Evolutionary conservation across 2,113 vertebrate genomes (phyloP), one percentile per base, ranked within the genome.

Genomic region (Genyomyrus donnyi): DNA sequence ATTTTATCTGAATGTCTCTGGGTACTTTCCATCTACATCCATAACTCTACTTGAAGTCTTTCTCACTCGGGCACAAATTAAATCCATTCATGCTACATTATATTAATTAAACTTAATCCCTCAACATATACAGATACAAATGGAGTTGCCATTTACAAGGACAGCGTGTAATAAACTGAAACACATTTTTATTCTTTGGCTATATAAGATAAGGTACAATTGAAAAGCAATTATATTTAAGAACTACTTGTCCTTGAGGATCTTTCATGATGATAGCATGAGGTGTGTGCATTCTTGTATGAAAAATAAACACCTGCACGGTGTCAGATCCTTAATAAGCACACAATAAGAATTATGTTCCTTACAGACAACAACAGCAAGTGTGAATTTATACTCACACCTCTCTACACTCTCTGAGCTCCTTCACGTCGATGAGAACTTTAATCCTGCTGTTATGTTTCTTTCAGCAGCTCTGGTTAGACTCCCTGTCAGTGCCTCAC

Each of bases 41-140:
- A 13, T 46, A 46, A 85, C 39, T 85, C 42, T 48, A n/a, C 5
- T 85, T 39, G 83, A 85, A 48, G 45, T 48, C 17, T 46, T 85
- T 48, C 83, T 85, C 83, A 48, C 83, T 46, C 6, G 0, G 19
- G 21, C 7, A 85, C 83, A 85, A 52, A 31, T 52, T 88, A 58
- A 58, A 88, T 56, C 48, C 15, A 58, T 42, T 88, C n/a, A 88
- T 42, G 50, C 52, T 24, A 17, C 74, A 77, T 77, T 42, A 58
- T 58, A 88, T 52, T 58, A 58, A 88, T 88, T 58, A 58, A 88
- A 52, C 52, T 31, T 88, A 88, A 88, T 58, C 52, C 19, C n/a
- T 88, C 87, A 56, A 58, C 15, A 62, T 35, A 58, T 52, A 88
- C 27, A 42, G 50, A 87, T 53, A 87, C 31, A 48, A 86, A 86